Conservation (phyloP, 2,113 vertebrate genomes). For the Picathartes gymnocephalus region DNA sequence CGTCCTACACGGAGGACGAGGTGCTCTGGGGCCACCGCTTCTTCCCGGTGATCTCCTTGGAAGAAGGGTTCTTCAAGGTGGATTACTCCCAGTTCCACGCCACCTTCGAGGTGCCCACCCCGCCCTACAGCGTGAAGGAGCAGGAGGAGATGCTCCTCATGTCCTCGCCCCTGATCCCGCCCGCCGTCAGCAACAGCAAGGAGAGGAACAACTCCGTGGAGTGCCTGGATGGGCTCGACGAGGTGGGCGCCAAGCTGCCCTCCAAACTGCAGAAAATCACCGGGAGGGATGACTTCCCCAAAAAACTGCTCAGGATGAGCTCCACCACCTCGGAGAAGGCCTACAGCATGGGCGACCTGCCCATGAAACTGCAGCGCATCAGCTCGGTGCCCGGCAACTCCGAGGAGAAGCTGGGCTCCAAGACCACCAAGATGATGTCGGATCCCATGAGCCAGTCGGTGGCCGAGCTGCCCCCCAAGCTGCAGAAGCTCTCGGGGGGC, state of each 20-base stretch:
- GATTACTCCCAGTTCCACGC: conserved; percentile 99
- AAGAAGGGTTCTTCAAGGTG: conserved; percentile 98
- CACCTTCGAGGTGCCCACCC: conserved; percentile 94
- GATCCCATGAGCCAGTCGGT: conserved; percentile 97
- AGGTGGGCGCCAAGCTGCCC: conserved; percentile 87
- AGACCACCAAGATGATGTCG: conserved; percentile 83
- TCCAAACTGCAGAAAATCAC: conserved; percentile 97
- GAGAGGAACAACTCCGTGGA: conserved; percentile 92
- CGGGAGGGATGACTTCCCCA: conserved; percentile 92
- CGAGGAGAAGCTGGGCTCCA: conserved; percentile 88
- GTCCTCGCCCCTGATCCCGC: conserved; percentile 94
- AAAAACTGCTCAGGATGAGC: conserved; percentile 96
- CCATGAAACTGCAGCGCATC: conserved; percentile 98
- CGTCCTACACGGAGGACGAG: conserved; percentile 97
- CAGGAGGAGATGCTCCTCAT: conserved; percentile 95
- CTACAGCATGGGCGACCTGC: conserved; percentile 94
- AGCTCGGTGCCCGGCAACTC: conserved; percentile 96
- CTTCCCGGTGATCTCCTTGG: conserved; percentile 96
- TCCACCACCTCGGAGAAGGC: conserved; percentile 98
- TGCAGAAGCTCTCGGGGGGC: conserved; percentile 89
- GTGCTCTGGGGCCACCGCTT: conserved; percentile 98
- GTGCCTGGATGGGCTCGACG: conserved; percentile 90
- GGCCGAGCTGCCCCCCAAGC: conserved; percentile 95
- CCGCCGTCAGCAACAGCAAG: conserved; percentile 92
- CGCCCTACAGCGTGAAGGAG: conserved; percentile 97